Conservation (phyloP, 1,140 invertebrate species). For the Hyposmocoma kahamanoa region DNA sequence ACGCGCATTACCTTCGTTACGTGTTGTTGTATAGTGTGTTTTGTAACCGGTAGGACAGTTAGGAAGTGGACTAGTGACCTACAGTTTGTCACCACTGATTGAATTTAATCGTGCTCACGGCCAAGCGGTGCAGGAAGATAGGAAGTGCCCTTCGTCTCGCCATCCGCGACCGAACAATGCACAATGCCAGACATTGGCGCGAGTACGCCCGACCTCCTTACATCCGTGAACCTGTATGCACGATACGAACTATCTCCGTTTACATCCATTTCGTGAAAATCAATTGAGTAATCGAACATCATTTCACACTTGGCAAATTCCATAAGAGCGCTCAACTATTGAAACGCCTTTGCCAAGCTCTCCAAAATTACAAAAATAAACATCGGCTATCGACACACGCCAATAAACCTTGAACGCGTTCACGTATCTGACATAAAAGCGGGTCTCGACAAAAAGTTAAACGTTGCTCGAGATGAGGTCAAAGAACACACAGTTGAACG, state of each 20-base stretch:
- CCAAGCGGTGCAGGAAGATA: slow-evolving; percentile 32
- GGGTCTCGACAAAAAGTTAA: slow-evolving; percentile 17
- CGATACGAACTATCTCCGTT: neutral
- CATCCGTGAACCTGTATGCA: slow-evolving; percentile 27
- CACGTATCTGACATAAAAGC: slow-evolving; percentile 8
- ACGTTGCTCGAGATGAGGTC: slow-evolving; percentile 11
- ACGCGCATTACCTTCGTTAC: neutral
- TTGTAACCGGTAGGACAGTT: neutral
- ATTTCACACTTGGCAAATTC: neutral
- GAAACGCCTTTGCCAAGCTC: neutral
- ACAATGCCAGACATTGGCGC: slow-evolving; percentile 50
- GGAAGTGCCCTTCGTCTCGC: slow-evolving; percentile 55
- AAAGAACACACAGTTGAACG: slow-evolving; percentile 10
- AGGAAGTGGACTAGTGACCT: neutral
- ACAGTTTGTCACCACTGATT: neutral
- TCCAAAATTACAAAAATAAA: slow-evolving; percentile 2
- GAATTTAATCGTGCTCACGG: slow-evolving; percentile 28
- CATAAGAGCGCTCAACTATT: neutral
- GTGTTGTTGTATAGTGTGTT: neutral
- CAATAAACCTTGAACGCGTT: slow-evolving; percentile 9
- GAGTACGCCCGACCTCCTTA: slow-evolving; percentile 33
- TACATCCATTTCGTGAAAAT: neutral
- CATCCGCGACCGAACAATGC: slow-evolving; percentile 43
- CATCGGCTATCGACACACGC: neutral
- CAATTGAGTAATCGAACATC: neutral